These are phyloP conservation scores for Numida meleagris DNA, from an alignment of 2,113 vertebrate species.

Conservation along the genomic window DNA sequence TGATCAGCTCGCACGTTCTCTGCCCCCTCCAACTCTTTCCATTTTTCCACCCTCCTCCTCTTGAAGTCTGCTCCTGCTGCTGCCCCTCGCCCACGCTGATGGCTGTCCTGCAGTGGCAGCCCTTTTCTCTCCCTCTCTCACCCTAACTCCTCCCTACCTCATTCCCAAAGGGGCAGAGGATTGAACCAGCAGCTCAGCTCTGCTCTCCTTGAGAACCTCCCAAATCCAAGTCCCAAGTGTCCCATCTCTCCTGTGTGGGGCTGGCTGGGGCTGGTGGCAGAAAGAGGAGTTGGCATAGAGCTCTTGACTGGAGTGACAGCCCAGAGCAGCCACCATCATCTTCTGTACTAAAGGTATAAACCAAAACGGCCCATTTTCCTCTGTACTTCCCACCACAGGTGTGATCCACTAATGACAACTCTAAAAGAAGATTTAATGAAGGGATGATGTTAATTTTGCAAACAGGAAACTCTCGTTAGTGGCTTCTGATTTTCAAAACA, in stretches of 20 bases:
- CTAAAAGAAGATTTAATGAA: neutral
- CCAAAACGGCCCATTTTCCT: neutral
- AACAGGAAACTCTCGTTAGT: neutral
- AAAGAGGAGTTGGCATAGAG: neutral
- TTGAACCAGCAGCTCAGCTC: neutral
- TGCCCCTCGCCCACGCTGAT: accelerated
- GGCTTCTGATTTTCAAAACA: neutral
- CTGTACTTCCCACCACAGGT: neutral
- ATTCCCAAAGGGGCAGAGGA: neutral
- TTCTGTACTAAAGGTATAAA: neutral
- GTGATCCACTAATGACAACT: neutral
- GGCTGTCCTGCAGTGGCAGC: neutral
- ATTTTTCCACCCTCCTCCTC: neutral
- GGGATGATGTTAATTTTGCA: neutral
- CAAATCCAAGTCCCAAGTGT: neutral
- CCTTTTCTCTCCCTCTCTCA: neutral
- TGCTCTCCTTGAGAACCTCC: neutral
- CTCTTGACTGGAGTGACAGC: accelerated
- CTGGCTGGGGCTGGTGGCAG: neutral
- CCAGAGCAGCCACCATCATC: neutral
- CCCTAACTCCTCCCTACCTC: neutral
- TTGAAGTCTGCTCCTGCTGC: neutral
- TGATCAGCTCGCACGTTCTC: neutral
- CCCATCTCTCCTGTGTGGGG: neutral
- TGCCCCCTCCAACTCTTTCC: neutral